A percentile compares a stretch with the other conserved stretches of the same genome.
These are phyloP conservation scores for Microcebus jonahi DNA, from an alignment of 2,113 vertebrate genomes.

Conservation along the genomic window DNA sequence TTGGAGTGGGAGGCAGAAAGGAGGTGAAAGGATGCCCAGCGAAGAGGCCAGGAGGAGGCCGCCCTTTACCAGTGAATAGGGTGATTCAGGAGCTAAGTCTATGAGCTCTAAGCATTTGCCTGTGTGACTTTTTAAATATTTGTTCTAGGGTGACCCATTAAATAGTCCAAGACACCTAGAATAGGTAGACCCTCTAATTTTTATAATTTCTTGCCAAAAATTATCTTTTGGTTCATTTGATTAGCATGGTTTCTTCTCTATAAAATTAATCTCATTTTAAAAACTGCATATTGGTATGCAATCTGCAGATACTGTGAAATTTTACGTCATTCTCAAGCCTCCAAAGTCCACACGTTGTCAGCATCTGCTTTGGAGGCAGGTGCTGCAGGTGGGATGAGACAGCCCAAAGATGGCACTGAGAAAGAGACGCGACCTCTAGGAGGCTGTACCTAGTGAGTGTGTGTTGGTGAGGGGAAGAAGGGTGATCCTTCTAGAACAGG, in stretches of 20 bases:
- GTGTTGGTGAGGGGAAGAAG: background rate
- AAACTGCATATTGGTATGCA: background rate
- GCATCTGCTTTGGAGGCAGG: background rate
- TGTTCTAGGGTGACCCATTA: background rate
- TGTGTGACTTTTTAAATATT: background rate
- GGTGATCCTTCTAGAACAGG: background rate
- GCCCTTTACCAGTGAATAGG: background rate
- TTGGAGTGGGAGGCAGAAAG: background rate
- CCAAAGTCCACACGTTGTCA: background rate
- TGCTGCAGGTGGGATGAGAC: background rate
- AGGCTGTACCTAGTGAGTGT: background rate
- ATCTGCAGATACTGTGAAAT: background rate
- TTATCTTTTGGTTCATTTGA: background rate
- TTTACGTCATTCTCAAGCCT: background rate
- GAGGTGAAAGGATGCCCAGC: no score
- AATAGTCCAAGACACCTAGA: background rate
- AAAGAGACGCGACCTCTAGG: background rate
- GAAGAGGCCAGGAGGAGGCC: background rate
- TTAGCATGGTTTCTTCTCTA: background rate
- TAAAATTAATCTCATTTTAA: background rate
- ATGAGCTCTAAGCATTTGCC: background rate
- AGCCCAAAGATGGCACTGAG: background rate
- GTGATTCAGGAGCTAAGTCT: background rate
- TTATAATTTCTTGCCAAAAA: background rate
- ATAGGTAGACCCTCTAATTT: background rate